Conservation (phyloP, 2,113 vertebrate species). For the Mormyrus lacerda region DNA sequence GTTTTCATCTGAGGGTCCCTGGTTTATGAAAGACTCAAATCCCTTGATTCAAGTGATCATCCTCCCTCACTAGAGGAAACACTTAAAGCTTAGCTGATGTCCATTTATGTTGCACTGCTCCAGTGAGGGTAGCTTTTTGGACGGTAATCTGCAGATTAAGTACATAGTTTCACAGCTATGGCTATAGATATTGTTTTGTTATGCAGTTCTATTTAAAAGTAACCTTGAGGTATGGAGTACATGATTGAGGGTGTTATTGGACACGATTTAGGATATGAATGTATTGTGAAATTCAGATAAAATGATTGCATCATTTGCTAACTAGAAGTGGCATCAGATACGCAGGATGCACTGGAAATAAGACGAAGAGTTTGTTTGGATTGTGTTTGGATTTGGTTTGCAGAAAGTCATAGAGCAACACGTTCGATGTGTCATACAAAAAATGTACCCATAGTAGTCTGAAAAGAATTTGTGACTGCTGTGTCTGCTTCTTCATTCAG, state of each 20-base stretch:
- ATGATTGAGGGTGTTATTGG: not conserved
- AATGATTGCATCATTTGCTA: not conserved
- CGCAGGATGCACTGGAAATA: not conserved
- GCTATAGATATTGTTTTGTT: not conserved
- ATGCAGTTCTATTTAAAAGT: not conserved
- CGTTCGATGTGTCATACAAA: too few relatives aligned
- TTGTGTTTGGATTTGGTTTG: not conserved
- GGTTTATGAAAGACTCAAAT: not conserved
- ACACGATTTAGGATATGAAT: not conserved
- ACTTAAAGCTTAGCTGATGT: not conserved
- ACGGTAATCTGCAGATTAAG: not conserved
- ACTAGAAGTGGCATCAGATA: not conserved
- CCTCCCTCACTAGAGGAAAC: not conserved
- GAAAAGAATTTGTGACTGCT: not conserved
- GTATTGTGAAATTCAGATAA: not conserved
- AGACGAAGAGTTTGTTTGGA: not conserved
- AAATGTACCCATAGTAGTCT: not conserved
- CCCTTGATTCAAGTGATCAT: not conserved
- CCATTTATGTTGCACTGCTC: not conserved
- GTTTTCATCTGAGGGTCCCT: not conserved
- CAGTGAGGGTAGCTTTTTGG: not conserved
- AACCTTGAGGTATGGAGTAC: not conserved
- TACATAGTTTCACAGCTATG: not conserved
- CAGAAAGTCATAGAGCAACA: not conserved
- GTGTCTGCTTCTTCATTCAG: constrained; percentile 55